Evolutionary conservation across 2,888 invertebrate genomes (phyloP), one percentile per base, ranked within the genome.

Genomic region (Caenorhabditis becei): DNA sequence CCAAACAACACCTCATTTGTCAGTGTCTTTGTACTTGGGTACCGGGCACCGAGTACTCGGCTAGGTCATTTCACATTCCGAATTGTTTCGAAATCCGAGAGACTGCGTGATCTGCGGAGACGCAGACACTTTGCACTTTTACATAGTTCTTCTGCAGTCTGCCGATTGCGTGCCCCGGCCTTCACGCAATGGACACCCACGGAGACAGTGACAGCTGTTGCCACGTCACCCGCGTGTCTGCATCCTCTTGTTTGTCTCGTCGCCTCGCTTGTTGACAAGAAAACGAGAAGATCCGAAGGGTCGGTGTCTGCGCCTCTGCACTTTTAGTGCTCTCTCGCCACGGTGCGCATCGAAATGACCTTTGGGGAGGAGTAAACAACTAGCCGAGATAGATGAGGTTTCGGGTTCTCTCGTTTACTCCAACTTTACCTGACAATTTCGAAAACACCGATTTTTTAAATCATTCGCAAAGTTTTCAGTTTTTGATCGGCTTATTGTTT

Each of bases 281-380:
- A 37, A 56, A 18, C 11, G 32, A 58, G 51, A 51, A 24, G 51
- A 51, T 51, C 51, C 51, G 69, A 70, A 65, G 49, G 51, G 20
- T 8, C 41, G n/a, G 44, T 74, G 58, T 58, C 72, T 63, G 72
- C 65, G 72, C 51, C 47, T 56, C 72, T n/a, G 14, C 24, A 14
- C 3, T 11, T 26, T 54, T 32, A 37, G 26, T 35, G 49, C 16
- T 28, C 56, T 61, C 62, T 63, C 14, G 20, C 20, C 51, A 2
- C 1, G 53, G 53, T n/a, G 44, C n/a, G 18, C 35, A 28, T 56
- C 28, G 54, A 37, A 56, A 44, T 72, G 72, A 74, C 72, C 72
- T 74, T 74, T 74, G 62, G 23, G 70, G 51, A 56, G 72, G 58
- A 74, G 72, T 74, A 74, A 74, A 74, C 72, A 74, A 74, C 23